Base-by-base conservation (phyloP, 2,888 invertebrate genomes). In the Leptopilina drosophilae region DNA sequence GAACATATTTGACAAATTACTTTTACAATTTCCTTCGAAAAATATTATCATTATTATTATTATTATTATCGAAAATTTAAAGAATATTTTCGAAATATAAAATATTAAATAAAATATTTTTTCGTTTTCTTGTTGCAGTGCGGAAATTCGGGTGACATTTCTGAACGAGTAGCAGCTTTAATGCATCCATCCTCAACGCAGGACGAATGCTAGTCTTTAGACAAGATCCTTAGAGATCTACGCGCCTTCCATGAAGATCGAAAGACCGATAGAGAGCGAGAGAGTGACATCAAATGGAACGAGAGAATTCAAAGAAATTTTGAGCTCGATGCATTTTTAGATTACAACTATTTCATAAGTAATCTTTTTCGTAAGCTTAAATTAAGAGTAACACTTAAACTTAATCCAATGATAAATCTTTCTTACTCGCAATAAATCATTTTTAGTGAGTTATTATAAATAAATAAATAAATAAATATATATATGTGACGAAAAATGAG, bases 111-210 rank as follows among this genome's bases (percentile, higher is more conserved):
- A 20, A 49, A 12, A 20, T 12, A 12, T 49, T 20, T 64, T 73
- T 76, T 26, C 15, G 15, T 69, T 76, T 77, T n/a, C 78, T 40
- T 82, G 81, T 87, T 87, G 6, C 89, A 90, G 90, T 90, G 84
- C 86, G 77, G 83, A 82, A 56, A 20, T 56, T 85, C 87, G 11
- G 87, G 87, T 12, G 89, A 89, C 59, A 89, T 90, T 76, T 88
- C 87, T 33, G 90, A 90, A 33, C 85, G 90, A 46, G 88, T 90
- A 53, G 90, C 89, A 49, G 88, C 89, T n/a, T 88, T 90, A 15
- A 77, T 90, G 79, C 88, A 88, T 81, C 85, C 89, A 14, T 89
- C 89, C 4, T 86, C 89, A 65, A 87, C 88, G 33, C 89, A 89
- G 79, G 90, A 90, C 78, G 90, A 90, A 82, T 90, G 90, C 89